phyloP scores from a whole-genome alignment of 2,888 invertebrate genomes.

The Drosophila picticornis region DNA sequence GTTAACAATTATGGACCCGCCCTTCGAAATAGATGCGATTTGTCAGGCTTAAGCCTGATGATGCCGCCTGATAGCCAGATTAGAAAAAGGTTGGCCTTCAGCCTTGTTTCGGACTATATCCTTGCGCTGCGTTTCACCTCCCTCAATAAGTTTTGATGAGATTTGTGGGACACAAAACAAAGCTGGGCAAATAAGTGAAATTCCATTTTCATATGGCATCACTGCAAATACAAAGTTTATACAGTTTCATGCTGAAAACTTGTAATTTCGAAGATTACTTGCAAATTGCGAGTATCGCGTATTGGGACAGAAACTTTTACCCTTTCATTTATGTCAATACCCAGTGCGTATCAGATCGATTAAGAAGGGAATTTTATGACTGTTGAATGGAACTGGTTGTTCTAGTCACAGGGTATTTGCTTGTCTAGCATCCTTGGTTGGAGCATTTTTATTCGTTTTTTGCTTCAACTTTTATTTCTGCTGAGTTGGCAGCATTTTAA shows the following conservation, averaged over 20 bases:
- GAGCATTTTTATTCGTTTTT: not conserved
- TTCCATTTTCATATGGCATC: conserved; percentile 19
- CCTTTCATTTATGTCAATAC: conserved; percentile 29
- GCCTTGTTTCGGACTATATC: conserved; percentile 11
- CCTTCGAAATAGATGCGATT: conserved; percentile 36
- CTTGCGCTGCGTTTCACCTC: conserved; percentile 23
- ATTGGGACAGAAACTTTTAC: conserved; percentile 23
- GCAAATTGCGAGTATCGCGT: conserved; percentile 41
- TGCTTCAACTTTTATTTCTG: conserved; percentile 4
- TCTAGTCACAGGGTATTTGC: conserved; percentile 3
- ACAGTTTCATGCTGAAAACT: conserved; percentile 43
- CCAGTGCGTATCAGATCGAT: not conserved
- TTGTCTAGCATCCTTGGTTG: not conserved
- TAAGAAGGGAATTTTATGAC: not conserved
- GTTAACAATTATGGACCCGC: conserved; percentile 59
- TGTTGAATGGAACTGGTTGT: not conserved
- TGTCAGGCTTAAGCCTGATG: conserved; percentile 54
- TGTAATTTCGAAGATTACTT: conserved; percentile 52
- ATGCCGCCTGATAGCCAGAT: conserved; percentile 46
- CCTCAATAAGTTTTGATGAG: conserved; percentile 28
- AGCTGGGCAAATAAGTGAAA: not conserved
- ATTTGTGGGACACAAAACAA: conserved; percentile 23
- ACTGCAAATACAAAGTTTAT: conserved; percentile 24
- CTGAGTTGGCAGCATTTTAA: conserved; percentile 49
- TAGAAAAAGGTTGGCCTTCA: conserved; percentile 25